phyloP scores from a whole-genome alignment of 2,797 vertebrate genomes.

The Neostethus bicornis region DNA sequence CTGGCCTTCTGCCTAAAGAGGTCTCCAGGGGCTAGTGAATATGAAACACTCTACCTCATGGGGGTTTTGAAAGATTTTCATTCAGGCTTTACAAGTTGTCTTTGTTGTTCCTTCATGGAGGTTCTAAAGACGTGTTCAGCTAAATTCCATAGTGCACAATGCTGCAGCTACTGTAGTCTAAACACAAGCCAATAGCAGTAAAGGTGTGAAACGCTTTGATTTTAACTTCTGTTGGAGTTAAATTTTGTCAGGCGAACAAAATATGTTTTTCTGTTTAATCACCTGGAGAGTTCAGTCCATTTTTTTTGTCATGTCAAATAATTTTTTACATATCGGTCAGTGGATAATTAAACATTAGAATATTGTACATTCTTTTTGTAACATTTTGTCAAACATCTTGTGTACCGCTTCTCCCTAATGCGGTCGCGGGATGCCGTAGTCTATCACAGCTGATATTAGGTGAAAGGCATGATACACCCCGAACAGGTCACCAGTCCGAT shows the following conservation, averaged over 20 bases:
- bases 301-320: not conserved
- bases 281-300: not conserved
- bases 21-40: slow-evolving; percentile 53
- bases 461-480: too few species aligned
- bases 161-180: slow-evolving; percentile 11
- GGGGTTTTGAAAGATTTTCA: slow-evolving; percentile 38
- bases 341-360: not conserved
- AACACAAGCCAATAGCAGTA: slow-evolving; percentile 7
- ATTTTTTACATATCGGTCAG: not conserved
- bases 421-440: too few species aligned
- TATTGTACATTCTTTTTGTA: not conserved
- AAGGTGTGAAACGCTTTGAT: not conserved
- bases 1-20: slow-evolving; percentile 63
- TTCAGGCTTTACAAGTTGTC: slow-evolving; percentile 30
- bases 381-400: not conserved
- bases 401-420: too few species aligned
- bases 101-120: slow-evolving; percentile 31
- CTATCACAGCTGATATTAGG: too few species aligned
- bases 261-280: too few species aligned
- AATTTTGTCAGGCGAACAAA: not conserved
- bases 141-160: not conserved
- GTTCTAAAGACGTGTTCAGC: slow-evolving; percentile 20
- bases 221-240: not conserved
- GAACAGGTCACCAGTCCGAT: too few species aligned
- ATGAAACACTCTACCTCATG: slow-evolving; percentile 37